Base-by-base conservation (phyloP, 2,888 invertebrate species). In the Neoascia interrupta region DNA sequence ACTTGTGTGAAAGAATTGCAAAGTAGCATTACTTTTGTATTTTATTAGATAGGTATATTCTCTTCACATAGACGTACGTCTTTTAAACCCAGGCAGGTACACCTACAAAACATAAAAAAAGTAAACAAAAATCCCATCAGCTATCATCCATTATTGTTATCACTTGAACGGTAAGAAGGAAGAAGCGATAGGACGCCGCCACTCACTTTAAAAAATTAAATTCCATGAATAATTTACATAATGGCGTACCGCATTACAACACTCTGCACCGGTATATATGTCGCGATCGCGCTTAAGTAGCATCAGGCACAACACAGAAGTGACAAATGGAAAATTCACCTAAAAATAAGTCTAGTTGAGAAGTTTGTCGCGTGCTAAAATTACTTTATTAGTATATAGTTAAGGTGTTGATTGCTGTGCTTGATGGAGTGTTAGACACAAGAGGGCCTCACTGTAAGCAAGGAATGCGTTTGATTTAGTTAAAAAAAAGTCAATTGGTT, bases 21-120 rank as follows among this genome's bases (percentile, higher is more conserved):
- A 37, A 58, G 43, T 58, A 58, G 60, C 47, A 45, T 36, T 34
- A 36, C 34, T 45, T 45, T 4, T 31, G 31, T n/a, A n/a, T 45
- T 23, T 45, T 58, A 58, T 58, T 58, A 58, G 34, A 23, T 58
- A n/a, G n/a, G n/a, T n/a, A n/a, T n/a, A 58, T 58, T 58, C 58
- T 15, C 3, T 41, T 10, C 19, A 41, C 18, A 31, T 26, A 28
- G 31, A 19, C 28, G 41, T 8, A 28, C 16, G 8, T 5, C 23
- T n/a, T n/a, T n/a, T n/a, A n/a, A n/a, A n/a, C n/a, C n/a, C n/a
- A n/a, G n/a, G n/a, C n/a, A 13, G 34, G 51, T 18, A 13, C 8
- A 34, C 5, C 6, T 11, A 11, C 5, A 28, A 19, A 11, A 34
- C 11, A 18, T n/a, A 49, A 49, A 10, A 16, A 13, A 39, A 37